These are phyloP conservation scores for Gymnocheta viridis DNA, from an alignment of 2,888 invertebrate species.

Conservation along the genomic window DNA sequence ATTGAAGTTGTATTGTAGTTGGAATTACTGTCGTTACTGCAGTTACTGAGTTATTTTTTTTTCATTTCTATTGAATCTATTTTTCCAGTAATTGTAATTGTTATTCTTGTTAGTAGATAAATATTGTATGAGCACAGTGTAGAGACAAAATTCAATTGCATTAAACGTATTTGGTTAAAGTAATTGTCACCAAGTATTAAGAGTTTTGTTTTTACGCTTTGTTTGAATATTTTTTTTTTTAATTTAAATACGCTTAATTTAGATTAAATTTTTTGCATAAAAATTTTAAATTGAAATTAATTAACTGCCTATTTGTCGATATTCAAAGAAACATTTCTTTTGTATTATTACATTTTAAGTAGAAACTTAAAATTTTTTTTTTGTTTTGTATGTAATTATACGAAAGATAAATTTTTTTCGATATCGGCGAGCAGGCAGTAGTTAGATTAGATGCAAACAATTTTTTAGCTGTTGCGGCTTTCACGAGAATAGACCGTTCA, in stretches of 20 bases:
- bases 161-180: slow-evolving; percentile 6
- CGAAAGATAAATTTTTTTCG: too few species aligned
- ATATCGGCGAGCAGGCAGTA: too few species aligned
- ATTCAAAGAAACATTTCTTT: too few species aligned
- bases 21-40: slow-evolving; percentile 25
- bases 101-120: slow-evolving; percentile 38
- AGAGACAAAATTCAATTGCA: slow-evolving; percentile 4
- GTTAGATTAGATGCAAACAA: too few species aligned
- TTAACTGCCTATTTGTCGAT: too few species aligned
- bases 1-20: background rate
- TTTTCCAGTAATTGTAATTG: slow-evolving; percentile 33
- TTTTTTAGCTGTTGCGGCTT: too few species aligned
- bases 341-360: too few species aligned
- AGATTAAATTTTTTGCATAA: too few species aligned
- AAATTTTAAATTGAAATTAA: too few species aligned
- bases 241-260: background rate
- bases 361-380: too few species aligned
- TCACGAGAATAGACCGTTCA: too few species aligned
- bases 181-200: slow-evolving; percentile 1
- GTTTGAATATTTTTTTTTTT: background rate
- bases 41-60: background rate
- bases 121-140: slow-evolving; percentile 43
- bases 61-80: background rate
- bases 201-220: background rate
- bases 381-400: too few species aligned